Base-by-base conservation (phyloP, 2,113 vertebrate genomes). In the Lamprotornis superbus region DNA sequence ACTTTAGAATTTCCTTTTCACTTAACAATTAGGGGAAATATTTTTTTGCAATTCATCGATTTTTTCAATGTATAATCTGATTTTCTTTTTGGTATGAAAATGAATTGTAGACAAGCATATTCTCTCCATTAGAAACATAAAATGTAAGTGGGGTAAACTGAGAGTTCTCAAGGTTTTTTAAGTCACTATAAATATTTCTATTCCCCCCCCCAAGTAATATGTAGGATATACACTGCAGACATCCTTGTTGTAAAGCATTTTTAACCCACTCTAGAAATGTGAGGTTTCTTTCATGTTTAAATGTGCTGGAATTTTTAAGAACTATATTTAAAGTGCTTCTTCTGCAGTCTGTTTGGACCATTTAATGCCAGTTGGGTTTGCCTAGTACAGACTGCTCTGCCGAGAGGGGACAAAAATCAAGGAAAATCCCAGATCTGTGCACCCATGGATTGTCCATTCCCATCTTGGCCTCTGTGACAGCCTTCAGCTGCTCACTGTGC, bases 231-330 rank as follows among this genome's bases (percentile, higher is more conserved):
- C 33, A 25, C 30, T 71, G 49, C 1, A 8, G 30, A 42, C 0
- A 0, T 35, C n/a, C 15, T 31, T 49, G 35, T 22, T 31, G 24
- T 11, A 17, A 74, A 82, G 4, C 8, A 14, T 60, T 74, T 14
- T 55, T 81, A 39, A 80, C 6, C 8, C 17, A 23, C 33, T 81
- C 10, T 60, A 71, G 37, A 76, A 67, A 70, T 1, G 2, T 53
- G 33, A 53, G 27, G 4, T 53, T 94, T 67, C 23, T 16, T 79
- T 61, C 5, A 4, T 8, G 4, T 7, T 92, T 37, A 71, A 73
- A 84, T 15, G 7, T 23, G 85, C 70, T 95, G 97, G 98, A 97
- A 98, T 97, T 97, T 96, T 95, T 90, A 91, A 94, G 73, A 94
- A 84, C 81, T 76, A 47, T 86, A 64, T 94, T 96, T 97, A 90